These are phyloP conservation scores for Rhineura floridana DNA, from an alignment of 2,113 vertebrate species.

Conservation along the genomic window DNA sequence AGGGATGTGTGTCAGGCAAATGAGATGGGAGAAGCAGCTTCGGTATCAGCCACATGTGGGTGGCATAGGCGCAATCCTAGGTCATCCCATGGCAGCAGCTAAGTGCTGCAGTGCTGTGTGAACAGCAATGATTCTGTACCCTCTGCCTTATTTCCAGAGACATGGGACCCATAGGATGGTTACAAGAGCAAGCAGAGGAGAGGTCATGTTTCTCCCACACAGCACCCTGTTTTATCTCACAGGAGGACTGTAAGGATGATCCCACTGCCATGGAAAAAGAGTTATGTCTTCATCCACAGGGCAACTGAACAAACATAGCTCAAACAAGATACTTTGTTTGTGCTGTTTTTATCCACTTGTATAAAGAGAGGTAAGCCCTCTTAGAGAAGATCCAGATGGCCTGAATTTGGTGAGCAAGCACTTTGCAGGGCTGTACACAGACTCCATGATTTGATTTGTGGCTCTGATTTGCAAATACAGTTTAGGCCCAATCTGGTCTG, in stretches of 20 bases:
- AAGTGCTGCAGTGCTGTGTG: background rate
- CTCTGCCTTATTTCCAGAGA: background rate
- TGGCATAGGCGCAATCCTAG: background rate
- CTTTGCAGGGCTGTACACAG: too few relatives aligned
- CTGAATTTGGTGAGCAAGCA: background rate
- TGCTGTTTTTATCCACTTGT: background rate
- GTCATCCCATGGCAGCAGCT: background rate
- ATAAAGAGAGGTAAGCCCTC: constrained; percentile 5
- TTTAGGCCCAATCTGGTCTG: too few relatives aligned
- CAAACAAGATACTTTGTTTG: constrained; percentile 11
- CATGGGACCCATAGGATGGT: background rate
- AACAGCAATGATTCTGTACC: background rate
- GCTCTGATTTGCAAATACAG: too few relatives aligned
- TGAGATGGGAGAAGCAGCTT: background rate
- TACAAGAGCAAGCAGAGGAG: background rate
- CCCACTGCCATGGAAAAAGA: background rate
- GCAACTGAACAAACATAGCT: constrained; percentile 13
- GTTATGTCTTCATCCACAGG: background rate
- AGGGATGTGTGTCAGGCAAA: background rate
- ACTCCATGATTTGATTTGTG: too few relatives aligned
- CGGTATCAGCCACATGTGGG: background rate
- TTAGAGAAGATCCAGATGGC: constrained; percentile 26
- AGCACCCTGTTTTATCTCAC: constrained; percentile 7
- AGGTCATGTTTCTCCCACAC: background rate
- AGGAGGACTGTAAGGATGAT: background rate